Base-by-base conservation (phyloP, 2,888 invertebrate genomes). In the Apamea anceps region DNA sequence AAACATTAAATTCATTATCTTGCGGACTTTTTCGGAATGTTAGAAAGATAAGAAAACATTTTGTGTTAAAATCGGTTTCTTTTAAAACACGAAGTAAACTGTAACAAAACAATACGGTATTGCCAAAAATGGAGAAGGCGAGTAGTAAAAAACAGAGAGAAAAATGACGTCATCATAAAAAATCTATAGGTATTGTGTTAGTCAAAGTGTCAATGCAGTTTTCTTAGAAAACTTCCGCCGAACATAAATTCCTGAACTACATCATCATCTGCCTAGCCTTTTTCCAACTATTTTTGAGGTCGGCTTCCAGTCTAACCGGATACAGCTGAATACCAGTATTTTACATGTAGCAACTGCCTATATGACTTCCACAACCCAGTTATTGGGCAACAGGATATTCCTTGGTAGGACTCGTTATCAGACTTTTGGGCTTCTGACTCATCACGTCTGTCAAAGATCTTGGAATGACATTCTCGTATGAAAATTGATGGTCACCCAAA, bases 1-100 rank as follows among this genome's bases (percentile, higher is more conserved):
- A 74, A 54, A 45, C 51, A 74, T 82, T 80, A 57, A n/a, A 80
- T 77, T 60, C 62, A 73, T 75, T 68, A 48, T 32, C 13, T 72
- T 65, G 18, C 18, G 42, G 10, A 67, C 1, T 57, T 76, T 71
- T 42, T 65, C 15, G 63, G 51, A n/a, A 66, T 45, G 73, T 51
- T 65, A 0, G 12, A 60, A 77, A 42, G 1, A 63, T 75, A 72
- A 10, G n/a, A 68, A 80, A 68, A 48, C 12, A 48, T 28, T 82
- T 70, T 42, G 18, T 18, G 6, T n/a, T 48, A 68, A 81, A 68
- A 63, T 57, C 37, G 25, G 68, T 81, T 75, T 81, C 70, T 65
- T 60, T 13, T 65, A 12, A 21, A 37, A 68, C 4, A 28, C 8
- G 15, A 51, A 54, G 21, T 60, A 12, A 48, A 67, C 15, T n/a